Conservation (phyloP, 2,888 invertebrate species). For the Mythimna ferrago region DNA sequence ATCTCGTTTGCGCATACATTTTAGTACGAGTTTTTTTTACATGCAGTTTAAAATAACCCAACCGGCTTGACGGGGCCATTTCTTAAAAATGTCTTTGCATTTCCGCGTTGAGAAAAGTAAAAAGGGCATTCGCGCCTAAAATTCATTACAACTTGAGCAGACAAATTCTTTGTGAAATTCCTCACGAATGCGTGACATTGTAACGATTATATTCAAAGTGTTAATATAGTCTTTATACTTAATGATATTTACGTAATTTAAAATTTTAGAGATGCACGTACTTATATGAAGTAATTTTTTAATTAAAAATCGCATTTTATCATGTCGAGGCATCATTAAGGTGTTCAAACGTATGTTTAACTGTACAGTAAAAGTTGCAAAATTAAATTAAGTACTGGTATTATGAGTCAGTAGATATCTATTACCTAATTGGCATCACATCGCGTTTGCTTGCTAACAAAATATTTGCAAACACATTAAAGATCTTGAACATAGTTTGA, state of each 20-base stretch:
- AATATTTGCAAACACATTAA: conserved; percentile 16
- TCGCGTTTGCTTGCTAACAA: conserved; percentile 4
- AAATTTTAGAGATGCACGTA: conserved; percentile 19
- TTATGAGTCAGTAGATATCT: conserved; percentile 9
- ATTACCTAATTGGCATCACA: not conserved
- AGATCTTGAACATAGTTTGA: not conserved
- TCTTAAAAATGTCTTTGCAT: conserved; percentile 87
- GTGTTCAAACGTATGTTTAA: conserved; percentile 17
- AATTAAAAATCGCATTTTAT: conserved; percentile 24
- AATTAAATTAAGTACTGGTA: conserved; percentile 7
- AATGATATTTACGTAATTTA: conserved; percentile 25
- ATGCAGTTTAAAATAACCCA: conserved; percentile 83
- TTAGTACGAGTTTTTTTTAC: conserved; percentile 86
- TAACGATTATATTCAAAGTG: conserved; percentile 19
- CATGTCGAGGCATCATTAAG: conserved; percentile 14
- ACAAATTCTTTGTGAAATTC: conserved; percentile 37
- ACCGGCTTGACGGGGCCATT: conserved; percentile 85
- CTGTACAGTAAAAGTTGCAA: conserved; percentile 23
- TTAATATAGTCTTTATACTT: conserved; percentile 21
- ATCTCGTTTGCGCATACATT: conserved; percentile 89
- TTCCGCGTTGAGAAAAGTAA: conserved; percentile 87
- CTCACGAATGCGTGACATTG: conserved; percentile 24
- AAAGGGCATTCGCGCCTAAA: conserved; percentile 85
- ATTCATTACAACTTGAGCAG: conserved; percentile 61
- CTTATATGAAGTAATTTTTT: conserved; percentile 23